Evolutionary conservation across 2,797 vertebrate species (phyloP).

Genomic region (Tenualosa ilisha): DNA sequence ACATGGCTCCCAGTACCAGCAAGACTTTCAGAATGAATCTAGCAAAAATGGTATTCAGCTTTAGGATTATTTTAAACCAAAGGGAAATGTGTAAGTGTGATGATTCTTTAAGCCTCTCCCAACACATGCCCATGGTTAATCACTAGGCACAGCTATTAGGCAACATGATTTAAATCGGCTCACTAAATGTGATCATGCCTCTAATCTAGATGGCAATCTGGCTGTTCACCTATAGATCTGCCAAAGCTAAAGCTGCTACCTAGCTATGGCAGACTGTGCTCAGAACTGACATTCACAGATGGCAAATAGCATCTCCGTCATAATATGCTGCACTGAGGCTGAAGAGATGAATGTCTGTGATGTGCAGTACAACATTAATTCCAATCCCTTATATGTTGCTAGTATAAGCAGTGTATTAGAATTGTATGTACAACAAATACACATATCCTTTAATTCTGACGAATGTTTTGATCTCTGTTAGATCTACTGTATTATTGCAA

Average conservation of each 20-base stretch:
- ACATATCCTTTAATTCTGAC: neutral
- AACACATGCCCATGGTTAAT: constrained; percentile 36
- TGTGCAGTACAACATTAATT: neutral
- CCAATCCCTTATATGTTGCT: neutral
- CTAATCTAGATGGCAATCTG: constrained; percentile 41
- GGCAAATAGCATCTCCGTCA: constrained; percentile 14
- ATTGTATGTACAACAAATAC: neutral
- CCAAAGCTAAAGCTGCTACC: neutral
- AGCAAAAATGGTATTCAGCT: neutral
- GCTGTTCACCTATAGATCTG: constrained; percentile 33
- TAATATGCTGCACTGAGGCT: neutral
- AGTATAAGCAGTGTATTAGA: neutral
- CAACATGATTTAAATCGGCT: constrained; percentile 27
- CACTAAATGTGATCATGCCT: constrained; percentile 31
- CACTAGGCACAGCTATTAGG: constrained; percentile 14
- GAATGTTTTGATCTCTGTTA: neutral
- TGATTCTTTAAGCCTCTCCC: constrained; percentile 36
- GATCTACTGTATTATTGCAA: neutral
- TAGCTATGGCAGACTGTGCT: neutral
- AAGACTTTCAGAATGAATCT: neutral
- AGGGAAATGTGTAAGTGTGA: neutral
- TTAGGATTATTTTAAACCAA: neutral
- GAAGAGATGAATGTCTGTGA: neutral
- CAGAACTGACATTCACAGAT: neutral
- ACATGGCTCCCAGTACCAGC: neutral